These are phyloP conservation scores for Mylabris phalerata DNA, from an alignment of 1,140 invertebrate genomes.

Conservation along the genomic window DNA sequence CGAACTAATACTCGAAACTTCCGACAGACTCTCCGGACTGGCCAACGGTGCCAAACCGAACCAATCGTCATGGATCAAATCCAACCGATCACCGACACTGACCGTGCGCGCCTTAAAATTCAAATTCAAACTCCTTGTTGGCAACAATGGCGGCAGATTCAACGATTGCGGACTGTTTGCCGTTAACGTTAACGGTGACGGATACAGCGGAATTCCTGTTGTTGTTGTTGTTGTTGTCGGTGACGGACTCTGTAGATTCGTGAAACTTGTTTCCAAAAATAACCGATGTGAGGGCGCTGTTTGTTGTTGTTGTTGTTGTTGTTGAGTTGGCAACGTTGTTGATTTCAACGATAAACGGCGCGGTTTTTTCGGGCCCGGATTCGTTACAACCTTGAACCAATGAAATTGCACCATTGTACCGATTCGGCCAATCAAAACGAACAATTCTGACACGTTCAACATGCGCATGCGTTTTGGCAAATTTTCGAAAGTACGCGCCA, in stretches of 20 bases:
- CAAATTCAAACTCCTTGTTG: constrained; percentile 31
- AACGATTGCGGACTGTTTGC: neutral
- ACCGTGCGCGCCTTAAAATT: constrained; percentile 22
- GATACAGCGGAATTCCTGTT: constrained; percentile 31
- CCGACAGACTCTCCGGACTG: constrained; percentile 77
- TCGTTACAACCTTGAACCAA: constrained; percentile 63
- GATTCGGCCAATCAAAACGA: no score
- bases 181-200: no score
- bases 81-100: constrained; percentile 39
- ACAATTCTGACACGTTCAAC: no score
- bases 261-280: constrained; percentile 71
- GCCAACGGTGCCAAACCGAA: constrained; percentile 69
- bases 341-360: constrained; percentile 45
- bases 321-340: constrained; percentile 29
- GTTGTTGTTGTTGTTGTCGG: constrained; percentile 45
- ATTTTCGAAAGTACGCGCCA: no score
- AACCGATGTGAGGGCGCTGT: constrained; percentile 50
- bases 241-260: constrained; percentile 52
- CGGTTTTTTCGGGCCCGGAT: constrained; percentile 63
- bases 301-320: constrained; percentile 41
- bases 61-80: constrained; percentile 56
- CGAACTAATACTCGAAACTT: constrained; percentile 63
- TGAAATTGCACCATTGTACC: neutral
- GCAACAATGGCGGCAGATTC: neutral
- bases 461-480: no score